Percentiles rank a stretch among this genome's conserved stretches.
These are phyloP conservation scores for Agrochola lota DNA, from an alignment of 2,888 invertebrate species.

Conservation along the genomic window DNA sequence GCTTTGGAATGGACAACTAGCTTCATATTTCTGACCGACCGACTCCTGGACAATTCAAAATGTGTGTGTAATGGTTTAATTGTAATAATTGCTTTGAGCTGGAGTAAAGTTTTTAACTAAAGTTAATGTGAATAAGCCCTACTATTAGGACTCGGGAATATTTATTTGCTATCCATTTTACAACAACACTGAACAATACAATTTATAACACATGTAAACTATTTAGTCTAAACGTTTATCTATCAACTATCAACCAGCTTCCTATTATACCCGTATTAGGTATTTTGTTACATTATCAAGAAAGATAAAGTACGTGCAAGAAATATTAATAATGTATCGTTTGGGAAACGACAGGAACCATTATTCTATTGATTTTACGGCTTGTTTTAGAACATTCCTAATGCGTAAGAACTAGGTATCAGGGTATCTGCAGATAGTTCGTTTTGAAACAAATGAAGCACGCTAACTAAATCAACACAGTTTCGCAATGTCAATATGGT, in stretches of 20 bases:
- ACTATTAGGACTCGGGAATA: not conserved
- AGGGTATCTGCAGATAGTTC: conserved; percentile 59
- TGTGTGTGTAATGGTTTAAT: too few relatives aligned
- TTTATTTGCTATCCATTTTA: conserved; percentile 30
- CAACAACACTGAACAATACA: conserved; percentile 27
- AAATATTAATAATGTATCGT: conserved; percentile 66
- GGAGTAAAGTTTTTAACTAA: too few relatives aligned
- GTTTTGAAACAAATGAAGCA: conserved; percentile 64
- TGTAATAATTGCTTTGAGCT: too few relatives aligned
- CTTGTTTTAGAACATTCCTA: conserved; percentile 46
- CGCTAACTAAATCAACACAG: conserved; percentile 64
- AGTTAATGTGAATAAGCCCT: not conserved
- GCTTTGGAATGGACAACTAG: too few relatives aligned
- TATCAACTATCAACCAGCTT: conserved; percentile 44
- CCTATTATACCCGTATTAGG: conserved; percentile 53
- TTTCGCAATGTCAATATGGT: conserved; percentile 69
- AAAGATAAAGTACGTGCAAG: conserved; percentile 61
- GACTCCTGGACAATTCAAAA: too few relatives aligned
- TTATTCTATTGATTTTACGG: conserved; percentile 61
- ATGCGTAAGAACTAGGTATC: conserved; percentile 51
- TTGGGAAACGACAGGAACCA: conserved; percentile 53
- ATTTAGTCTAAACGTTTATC: conserved; percentile 51
- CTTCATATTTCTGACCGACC: too few relatives aligned
- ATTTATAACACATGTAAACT: conserved; percentile 54
- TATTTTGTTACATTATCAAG: conserved; percentile 58